These are phyloP conservation scores for Neolamprologus ventralis DNA, from an alignment of 2,113 vertebrate genomes.

Conservation along the genomic window DNA sequence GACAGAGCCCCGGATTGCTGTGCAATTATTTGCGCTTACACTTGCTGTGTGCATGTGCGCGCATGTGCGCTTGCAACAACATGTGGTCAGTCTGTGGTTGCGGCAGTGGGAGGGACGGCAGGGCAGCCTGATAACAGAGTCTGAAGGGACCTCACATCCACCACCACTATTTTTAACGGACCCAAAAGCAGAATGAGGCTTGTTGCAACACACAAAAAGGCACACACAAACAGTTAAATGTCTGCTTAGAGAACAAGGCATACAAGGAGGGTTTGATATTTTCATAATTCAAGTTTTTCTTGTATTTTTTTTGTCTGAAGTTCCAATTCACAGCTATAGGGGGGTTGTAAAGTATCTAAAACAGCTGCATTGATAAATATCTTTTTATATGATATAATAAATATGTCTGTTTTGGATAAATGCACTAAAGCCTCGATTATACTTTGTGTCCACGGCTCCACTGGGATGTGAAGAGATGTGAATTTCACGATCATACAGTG, in stretches of 20 bases:
- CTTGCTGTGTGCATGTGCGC: not conserved
- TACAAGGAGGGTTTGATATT: conserved; percentile 12
- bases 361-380: not conserved
- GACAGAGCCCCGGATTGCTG: conserved; percentile 23
- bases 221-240: conserved; percentile 10
- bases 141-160: conserved; percentile 67
- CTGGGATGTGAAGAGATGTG: not conserved
- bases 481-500: not conserved
- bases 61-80: not conserved
- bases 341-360: no score
- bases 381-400: not conserved
- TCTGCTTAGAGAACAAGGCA: conserved; percentile 27
- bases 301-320: no score
- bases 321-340: no score
- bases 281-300: conserved; percentile 1
- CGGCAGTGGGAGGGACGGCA: conserved; percentile 63
- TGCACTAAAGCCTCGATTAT: not conserved
- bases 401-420: not conserved
- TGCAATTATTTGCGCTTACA: conserved; percentile 43
- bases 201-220: conserved; percentile 31
- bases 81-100: conserved; percentile 66
- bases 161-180: conserved; percentile 69
- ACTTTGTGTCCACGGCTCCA: accelerated
- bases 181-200: conserved; percentile 50
- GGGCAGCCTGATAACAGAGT: conserved; percentile 68